Percentiles rank a stretch among this genome's conserved stretches.
Conservation (phyloP, 1,140 invertebrate species). For the Centruroides vittatus region DNA sequence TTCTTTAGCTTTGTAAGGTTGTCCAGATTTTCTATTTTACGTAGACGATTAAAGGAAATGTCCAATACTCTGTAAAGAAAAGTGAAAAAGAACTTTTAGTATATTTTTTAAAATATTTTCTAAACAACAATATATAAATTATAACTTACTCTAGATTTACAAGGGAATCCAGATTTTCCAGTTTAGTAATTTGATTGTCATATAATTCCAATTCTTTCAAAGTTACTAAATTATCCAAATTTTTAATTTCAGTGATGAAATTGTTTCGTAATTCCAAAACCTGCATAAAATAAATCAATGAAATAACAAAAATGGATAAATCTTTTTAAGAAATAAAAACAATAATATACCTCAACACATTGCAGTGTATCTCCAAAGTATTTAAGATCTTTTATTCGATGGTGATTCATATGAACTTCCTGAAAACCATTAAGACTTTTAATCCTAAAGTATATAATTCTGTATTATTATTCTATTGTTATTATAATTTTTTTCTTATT, state of each 20-base stretch:
- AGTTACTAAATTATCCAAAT: constrained; percentile 53
- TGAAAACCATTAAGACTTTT: too few relatives aligned
- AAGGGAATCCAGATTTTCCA: constrained; percentile 73
- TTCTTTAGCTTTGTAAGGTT: constrained; percentile 67
- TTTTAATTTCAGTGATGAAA: constrained; percentile 86
- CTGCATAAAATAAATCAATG: constrained; percentile 28
- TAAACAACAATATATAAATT: too few relatives aligned
- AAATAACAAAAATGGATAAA: too few relatives aligned
- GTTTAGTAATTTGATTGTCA: constrained; percentile 85
- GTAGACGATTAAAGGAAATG: constrained; percentile 92
- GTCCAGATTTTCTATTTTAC: constrained; percentile 71
- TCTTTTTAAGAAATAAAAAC: too few relatives aligned
- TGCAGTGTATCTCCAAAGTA: too few relatives aligned
- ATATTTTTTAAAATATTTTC: not conserved
- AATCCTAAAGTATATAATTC: too few relatives aligned
- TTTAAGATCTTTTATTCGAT: too few relatives aligned
- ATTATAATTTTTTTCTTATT: too few relatives aligned
- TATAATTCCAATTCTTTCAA: constrained; percentile 83
- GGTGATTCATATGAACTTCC: too few relatives aligned
- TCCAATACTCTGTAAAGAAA: constrained; percentile 63
- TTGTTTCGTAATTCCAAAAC: constrained; percentile 83
- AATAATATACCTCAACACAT: too few relatives aligned
- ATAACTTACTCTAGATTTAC: constrained; percentile 74
- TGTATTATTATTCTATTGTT: too few relatives aligned
- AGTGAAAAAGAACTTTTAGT: constrained; percentile 15